Conservation (phyloP, 2,113 vertebrate species). For the Callopanchax toddi region DNA sequence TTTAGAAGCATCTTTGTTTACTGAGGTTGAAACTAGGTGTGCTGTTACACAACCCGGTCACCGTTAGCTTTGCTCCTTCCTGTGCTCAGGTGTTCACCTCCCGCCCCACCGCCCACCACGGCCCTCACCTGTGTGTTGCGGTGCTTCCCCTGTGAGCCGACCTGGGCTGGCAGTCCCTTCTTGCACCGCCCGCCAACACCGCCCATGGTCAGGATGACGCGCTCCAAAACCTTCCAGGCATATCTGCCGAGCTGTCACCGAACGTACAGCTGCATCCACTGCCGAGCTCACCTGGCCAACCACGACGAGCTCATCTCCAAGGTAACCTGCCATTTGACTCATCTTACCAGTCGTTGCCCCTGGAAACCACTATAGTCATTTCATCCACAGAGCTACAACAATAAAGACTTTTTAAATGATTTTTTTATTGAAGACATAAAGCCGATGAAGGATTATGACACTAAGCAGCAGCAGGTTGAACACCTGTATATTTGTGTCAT, state of each 20-base stretch:
- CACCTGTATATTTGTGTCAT: constrained; percentile 34
- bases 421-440: neutral
- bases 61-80: constrained; percentile 5
- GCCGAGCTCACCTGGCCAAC: constrained; percentile 97
- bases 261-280: constrained; percentile 99
- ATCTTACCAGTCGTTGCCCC: constrained; percentile 1
- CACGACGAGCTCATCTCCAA: constrained; percentile 99
- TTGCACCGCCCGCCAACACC: constrained; percentile 93
- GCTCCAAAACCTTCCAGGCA: constrained; percentile 99
- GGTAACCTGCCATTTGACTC: constrained; percentile 75
- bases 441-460: constrained; percentile 6
- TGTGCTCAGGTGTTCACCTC: constrained; percentile 86
- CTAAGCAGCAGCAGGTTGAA: constrained; percentile 28
- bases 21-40: too few species aligned
- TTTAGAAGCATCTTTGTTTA: too few species aligned
- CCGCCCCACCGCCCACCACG: constrained; percentile 93
- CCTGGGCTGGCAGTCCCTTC: constrained; percentile 94
- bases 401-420: too few species aligned
- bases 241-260: constrained; percentile 97
- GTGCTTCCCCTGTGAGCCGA: constrained; percentile 98
- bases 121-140: constrained; percentile 99
- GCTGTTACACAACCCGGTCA: constrained; percentile 19
- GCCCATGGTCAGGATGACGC: constrained; percentile 99
- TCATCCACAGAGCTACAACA: neutral
- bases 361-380: constrained; percentile 11